Evolutionary conservation across 1,140 invertebrate species (phyloP).

Genomic region (Elymnias hypermnestra): DNA sequence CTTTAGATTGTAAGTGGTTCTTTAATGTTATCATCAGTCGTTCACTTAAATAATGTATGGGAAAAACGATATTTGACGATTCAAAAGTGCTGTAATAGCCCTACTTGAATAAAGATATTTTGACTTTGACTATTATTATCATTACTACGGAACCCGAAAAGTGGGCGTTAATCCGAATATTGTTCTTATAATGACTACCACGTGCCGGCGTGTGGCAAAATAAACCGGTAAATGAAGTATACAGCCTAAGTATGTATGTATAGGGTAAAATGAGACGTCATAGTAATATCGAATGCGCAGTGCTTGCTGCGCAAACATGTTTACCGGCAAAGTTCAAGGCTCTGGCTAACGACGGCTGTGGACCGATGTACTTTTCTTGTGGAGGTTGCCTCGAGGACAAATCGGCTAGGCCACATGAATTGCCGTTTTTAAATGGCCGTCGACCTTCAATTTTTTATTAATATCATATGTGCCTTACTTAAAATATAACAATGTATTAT

Average conservation of each 20-base stretch:
- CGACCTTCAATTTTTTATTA: slow-evolving; percentile 12
- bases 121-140: no score
- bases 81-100: no score
- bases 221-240: slow-evolving; percentile 21
- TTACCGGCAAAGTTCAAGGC: slow-evolving; percentile 72
- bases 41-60: no score
- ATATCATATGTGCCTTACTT: no score
- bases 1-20: no score
- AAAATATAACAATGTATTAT: no score
- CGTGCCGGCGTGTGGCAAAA: slow-evolving; percentile 11
- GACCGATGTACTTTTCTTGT: slow-evolving; percentile 54
- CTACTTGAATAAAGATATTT: no score
- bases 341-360: slow-evolving; percentile 44
- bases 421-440: slow-evolving; percentile 1
- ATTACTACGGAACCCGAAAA: no score
- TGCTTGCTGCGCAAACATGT: slow-evolving; percentile 67
- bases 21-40: no score
- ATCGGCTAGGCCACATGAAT: slow-evolving; percentile 14
- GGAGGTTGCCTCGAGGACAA: slow-evolving; percentile 50
- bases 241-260: slow-evolving; percentile 13
- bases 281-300: slow-evolving; percentile 58
- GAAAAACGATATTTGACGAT: no score
- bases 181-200: slow-evolving; percentile 15
- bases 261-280: slow-evolving; percentile 45
- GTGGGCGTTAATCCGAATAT: slow-evolving; percentile 12